These are phyloP conservation scores for Kryptolebias ocellatus DNA, from an alignment of 2,797 vertebrate genomes.

Conservation along the genomic window DNA sequence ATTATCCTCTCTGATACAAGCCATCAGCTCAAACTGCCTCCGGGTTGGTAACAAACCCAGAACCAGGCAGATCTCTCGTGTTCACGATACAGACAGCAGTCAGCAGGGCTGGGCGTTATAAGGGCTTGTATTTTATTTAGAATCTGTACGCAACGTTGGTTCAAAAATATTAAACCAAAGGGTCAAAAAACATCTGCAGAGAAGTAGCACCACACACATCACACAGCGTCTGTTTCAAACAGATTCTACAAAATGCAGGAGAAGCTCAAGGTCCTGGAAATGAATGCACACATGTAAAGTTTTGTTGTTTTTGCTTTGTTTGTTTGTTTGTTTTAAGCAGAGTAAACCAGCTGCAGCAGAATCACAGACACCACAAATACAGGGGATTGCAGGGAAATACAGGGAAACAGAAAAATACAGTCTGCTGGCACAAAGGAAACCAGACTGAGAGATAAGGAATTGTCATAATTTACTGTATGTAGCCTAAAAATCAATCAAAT, in stretches of 20 bases:
- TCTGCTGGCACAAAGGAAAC: slow-evolving; percentile 28
- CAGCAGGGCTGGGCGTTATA: slow-evolving; percentile 47
- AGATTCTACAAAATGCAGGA: slow-evolving; percentile 34
- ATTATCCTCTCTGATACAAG: slow-evolving; percentile 20
- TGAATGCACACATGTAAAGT: slow-evolving; percentile 22
- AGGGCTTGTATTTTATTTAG: slow-evolving; percentile 33
- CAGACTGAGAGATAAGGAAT: slow-evolving; percentile 15
- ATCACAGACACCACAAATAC: slow-evolving; percentile 45
- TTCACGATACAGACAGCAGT: slow-evolving; percentile 33
- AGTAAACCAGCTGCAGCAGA: slow-evolving; percentile 35
- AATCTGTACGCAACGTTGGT: slow-evolving; percentile 31
- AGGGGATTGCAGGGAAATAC: slow-evolving; percentile 30
- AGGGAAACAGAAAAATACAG: slow-evolving; percentile 39
- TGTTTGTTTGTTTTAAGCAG: slow-evolving; percentile 16
- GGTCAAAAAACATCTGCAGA: slow-evolving; percentile 53
- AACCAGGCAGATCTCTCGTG: slow-evolving; percentile 36
- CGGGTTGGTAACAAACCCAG: slow-evolving; percentile 34
- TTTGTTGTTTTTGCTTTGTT: slow-evolving; percentile 26
- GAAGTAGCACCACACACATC: slow-evolving; percentile 46
- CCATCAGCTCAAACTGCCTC: slow-evolving; percentile 30
- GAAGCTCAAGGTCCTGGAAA: slow-evolving; percentile 20
- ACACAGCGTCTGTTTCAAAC: slow-evolving; percentile 25
- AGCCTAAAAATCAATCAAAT: slow-evolving; percentile 2
- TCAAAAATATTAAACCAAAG: slow-evolving; percentile 45
- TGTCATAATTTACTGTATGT: background rate